A percentile compares a stretch with the other conserved stretches of the same genome.
Evolutionary conservation across 92 coral and sea anemone species (phyloP).

Genomic region (Ricordea florida): DNA sequence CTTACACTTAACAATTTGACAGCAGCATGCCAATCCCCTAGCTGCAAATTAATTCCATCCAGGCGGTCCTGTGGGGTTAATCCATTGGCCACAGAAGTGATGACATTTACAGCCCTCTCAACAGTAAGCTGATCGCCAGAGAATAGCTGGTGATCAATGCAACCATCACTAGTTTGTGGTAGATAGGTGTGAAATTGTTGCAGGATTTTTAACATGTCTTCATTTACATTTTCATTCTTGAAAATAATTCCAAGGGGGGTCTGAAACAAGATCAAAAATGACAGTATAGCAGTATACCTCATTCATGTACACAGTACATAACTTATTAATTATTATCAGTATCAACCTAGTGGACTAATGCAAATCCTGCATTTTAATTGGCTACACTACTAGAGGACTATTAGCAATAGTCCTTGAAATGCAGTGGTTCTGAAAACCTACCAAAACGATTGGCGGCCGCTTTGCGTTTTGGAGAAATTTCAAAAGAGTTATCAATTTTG

Average conservation of each 20-base stretch:
- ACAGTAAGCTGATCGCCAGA: conserved; percentile 51
- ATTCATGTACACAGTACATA: no score
- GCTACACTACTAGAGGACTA: no score
- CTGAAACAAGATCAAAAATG: neutral
- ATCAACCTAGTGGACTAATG: no score
- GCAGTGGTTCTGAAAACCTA: no score
- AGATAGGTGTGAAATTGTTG: conserved; percentile 46
- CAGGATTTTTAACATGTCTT: conserved; percentile 39
- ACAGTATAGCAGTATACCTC: no score
- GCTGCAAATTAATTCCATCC: conserved; percentile 42
- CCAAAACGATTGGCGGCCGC: no score
- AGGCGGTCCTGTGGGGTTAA: conserved; percentile 40
- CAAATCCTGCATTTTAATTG: no score
- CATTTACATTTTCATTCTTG: conserved; percentile 54
- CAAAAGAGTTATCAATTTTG: no score
- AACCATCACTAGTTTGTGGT: conserved; percentile 13
- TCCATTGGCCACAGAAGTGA: conserved; percentile 68
- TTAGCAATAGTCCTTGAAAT: no score
- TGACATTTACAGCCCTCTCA: conserved; percentile 49
- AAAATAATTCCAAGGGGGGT: conserved; percentile 27
- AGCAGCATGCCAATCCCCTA: conserved; percentile 68
- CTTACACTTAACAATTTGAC: conserved; percentile 56
- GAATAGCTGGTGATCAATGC: conserved; percentile 27
- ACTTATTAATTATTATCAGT: no score
- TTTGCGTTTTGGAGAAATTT: no score